Base-by-base conservation (phyloP, 1,140 invertebrate genomes). In the Drosophila cardini region DNA sequence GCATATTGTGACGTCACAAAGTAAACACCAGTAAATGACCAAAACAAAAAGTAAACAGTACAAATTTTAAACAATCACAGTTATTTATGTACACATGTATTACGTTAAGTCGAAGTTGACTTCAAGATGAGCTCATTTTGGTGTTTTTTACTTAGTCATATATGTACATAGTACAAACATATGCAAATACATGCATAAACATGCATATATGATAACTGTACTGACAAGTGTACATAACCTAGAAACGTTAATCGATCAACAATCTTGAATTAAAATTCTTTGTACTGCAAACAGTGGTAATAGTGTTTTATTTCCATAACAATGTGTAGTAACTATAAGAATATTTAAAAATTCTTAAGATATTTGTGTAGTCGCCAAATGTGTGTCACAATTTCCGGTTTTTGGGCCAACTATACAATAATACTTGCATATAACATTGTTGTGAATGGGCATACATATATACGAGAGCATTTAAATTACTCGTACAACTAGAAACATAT, bases 381-480 rank as follows among this genome's bases (percentile, higher is more conserved):
- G 64, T 85, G 78, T 86, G 81, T 84, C 81, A 80, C 80, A 71
- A 61, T 72, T 80, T 80, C 69, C 81, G 80, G 40, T 72, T 61
- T 75, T 61, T 75, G 45, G 77, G 71, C 46, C 32, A 65, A 56
- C 34, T 4, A 26, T 2, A 26, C 21, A 0, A 26, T 5, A 26
- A 26, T n/a, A 61, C 48, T 52, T 34, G 21, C 9, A 42, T 26
- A 38, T 64, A 81, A 73, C 68, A 78, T 52, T 69, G 16, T 52
- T 21, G 30, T 48, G 9, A 21, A 58, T 13, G 43, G 53, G 53
- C 40, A 43, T 52, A 36, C 2, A 32, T 43, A 50, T 1, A 32
- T 26, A 53, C 7, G 32, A 50, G 55, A 61, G 69, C 46, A 38
- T 55, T 34, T 34, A 38, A 78, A 43, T 21, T 43, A 30, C 36